Conservation (phyloP, 2,113 vertebrate genomes). For the Alethe diademata region DNA sequence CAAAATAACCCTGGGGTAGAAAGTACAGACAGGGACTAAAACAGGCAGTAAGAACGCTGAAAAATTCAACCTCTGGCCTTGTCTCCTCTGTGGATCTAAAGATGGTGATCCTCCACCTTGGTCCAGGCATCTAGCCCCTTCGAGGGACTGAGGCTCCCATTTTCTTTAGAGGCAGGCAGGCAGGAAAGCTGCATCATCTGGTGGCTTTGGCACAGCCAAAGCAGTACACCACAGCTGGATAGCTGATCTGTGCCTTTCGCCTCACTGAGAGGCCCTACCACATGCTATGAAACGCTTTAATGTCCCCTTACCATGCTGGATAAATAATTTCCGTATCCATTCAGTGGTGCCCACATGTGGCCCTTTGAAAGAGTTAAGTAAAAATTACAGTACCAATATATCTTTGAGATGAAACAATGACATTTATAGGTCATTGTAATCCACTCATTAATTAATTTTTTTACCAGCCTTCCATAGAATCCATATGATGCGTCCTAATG, state of each 20-base stretch:
- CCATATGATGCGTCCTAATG: slow-evolving; percentile 54
- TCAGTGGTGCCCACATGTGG: slow-evolving; percentile 51
- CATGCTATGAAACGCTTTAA: slow-evolving; percentile 55
- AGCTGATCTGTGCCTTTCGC: slow-evolving; percentile 34
- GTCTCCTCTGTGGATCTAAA: neutral
- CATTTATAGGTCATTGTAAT: slow-evolving; percentile 74
- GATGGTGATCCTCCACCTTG: neutral
- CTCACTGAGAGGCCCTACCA: slow-evolving; percentile 27
- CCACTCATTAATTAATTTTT: slow-evolving; percentile 72
- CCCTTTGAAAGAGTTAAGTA: slow-evolving; percentile 60
- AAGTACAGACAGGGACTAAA: neutral
- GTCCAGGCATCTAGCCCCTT: neutral
- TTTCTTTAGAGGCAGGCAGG: neutral
- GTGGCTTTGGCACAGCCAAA: slow-evolving; percentile 44
- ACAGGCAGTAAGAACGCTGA: neutral
- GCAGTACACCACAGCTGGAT: slow-evolving; percentile 43
- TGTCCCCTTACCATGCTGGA: slow-evolving; percentile 49
- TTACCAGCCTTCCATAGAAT: slow-evolving; percentile 61
- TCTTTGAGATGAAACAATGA: slow-evolving; percentile 65
- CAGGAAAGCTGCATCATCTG: slow-evolving; percentile 41
- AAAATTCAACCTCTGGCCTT: neutral
- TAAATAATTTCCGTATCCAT: slow-evolving; percentile 58
- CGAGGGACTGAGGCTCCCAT: neutral
- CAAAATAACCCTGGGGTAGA: neutral
- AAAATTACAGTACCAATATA: slow-evolving; percentile 57